These are phyloP conservation scores for Cygnus olor DNA, from an alignment of 2,797 vertebrate genomes.

Conservation along the genomic window DNA sequence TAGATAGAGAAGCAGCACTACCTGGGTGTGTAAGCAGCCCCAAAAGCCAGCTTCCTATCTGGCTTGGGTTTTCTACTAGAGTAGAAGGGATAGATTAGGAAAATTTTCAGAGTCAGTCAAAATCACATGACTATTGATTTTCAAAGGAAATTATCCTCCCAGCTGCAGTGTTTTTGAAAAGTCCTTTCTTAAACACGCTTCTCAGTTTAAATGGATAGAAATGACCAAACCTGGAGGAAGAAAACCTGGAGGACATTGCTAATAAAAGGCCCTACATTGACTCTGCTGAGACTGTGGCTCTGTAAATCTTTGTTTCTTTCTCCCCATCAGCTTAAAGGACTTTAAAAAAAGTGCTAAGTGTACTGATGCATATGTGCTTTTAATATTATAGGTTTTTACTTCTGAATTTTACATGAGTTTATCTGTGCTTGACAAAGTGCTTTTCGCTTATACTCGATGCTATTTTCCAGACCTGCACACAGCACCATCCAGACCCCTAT, in stretches of 20 bases:
- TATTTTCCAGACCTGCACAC: background rate
- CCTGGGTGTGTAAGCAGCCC: background rate
- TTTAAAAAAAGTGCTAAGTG: background rate
- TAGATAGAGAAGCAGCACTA: background rate
- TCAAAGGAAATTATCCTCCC: conserved; percentile 4
- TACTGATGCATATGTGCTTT: background rate
- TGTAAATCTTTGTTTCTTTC: background rate
- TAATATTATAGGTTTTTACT: background rate
- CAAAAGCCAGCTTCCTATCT: background rate
- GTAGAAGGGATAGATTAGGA: background rate
- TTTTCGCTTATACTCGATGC: background rate
- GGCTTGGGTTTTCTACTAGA: background rate
- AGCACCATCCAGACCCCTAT: background rate
- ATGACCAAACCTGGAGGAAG: background rate
- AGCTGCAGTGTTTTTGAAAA: background rate
- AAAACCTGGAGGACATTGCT: background rate
- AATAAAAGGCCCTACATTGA: background rate
- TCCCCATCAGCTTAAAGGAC: background rate
- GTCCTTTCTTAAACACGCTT: background rate
- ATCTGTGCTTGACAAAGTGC: background rate
- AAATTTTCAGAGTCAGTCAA: background rate
- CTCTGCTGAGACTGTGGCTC: background rate
- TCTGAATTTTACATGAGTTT: background rate
- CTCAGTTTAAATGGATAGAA: background rate
- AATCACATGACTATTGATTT: background rate